Percentiles rank a stretch among this genome's conserved stretches.
Evolutionary conservation across 2,113 vertebrate species (phyloP).

Genomic region (Azemiops feae): DNA sequence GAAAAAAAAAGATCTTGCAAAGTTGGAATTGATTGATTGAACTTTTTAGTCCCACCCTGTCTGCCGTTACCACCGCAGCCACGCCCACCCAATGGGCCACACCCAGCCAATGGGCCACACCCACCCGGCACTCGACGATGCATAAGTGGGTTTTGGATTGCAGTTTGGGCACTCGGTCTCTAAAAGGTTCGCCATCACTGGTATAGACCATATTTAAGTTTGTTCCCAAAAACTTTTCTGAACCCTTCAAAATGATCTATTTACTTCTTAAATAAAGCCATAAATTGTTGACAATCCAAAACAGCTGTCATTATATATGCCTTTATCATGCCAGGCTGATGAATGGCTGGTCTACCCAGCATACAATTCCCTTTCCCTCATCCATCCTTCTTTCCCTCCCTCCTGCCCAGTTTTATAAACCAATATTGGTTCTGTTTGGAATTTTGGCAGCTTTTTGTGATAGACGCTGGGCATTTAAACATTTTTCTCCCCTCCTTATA

Average conservation of each 20-base stretch:
- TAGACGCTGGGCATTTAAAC: neutral
- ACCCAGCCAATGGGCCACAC: too few species aligned
- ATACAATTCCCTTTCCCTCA: neutral
- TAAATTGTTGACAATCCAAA: slow-evolving; percentile 48
- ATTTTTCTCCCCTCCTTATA: neutral
- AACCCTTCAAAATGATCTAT: neutral
- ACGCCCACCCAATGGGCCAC: too few species aligned
- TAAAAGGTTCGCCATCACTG: too few species aligned
- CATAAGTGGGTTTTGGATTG: too few species aligned
- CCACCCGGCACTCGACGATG: too few species aligned
- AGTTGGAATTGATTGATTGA: too few species aligned
- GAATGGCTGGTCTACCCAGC: slow-evolving; percentile 25
- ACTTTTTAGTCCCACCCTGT: too few species aligned
- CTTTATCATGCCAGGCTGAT: slow-evolving; percentile 51
- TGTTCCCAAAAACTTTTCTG: neutral
- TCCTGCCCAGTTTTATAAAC: rapidly evolving
- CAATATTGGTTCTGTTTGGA: neutral
- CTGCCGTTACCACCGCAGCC: too few species aligned
- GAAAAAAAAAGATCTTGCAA: too few species aligned
- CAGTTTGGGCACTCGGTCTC: too few species aligned
- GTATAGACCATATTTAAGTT: neutral
- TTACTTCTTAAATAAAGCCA: slow-evolving; percentile 56
- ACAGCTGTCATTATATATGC: slow-evolving; percentile 57
- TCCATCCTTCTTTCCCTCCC: neutral
- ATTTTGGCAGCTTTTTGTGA: neutral